Base-by-base conservation (phyloP, 2,888 invertebrate genomes). In the Margaritifera margaritifera region DNA sequence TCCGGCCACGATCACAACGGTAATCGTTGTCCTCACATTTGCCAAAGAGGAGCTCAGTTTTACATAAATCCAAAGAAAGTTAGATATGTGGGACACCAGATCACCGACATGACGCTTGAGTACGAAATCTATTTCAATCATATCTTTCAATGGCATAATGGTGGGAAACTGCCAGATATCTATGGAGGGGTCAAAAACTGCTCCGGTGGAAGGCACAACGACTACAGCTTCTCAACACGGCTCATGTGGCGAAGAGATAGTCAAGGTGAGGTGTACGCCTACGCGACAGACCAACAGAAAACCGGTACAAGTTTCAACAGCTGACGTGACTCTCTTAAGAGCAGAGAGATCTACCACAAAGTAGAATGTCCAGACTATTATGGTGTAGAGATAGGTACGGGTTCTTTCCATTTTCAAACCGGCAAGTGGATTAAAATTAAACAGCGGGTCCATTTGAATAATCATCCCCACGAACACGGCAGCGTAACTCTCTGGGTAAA, bases 221-320 rank as follows among this genome's bases (percentile, higher is more conserved):
- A 77, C 31, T 68, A 73, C 53, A 84, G 84, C 57, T 82, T 85
- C 62, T 81, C 83, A 18, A 81, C 81, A 2, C 63, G 84, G 11
- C 74, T 83, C 24, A 85, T 86, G 85, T 86, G 82, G 83, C 71
- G 85, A 0, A 27, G 64, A 6, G 53, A 76, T 18, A 84, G 85
- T 8, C 80, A 81, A 50, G 83, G 83, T 1, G 85, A 84, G 66
- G 80, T 42, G 15, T 84, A 85, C 63, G 73, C 79, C 22, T 85
- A 85, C 66, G 75, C 82, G n/a, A 75, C 81, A 4, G 71, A 78
- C 31, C 57, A 63, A n/a, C 77, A 77, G 56, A 31, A 71, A 15
- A 42, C 15, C 60, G 74, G 75, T 6, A 66, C 66, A 1, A 60
- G 62, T 15, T 77, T 62, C 57, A 31, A 50, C 52, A 42, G n/a